Percentiles rank a stretch among this genome's conserved stretches.
These are phyloP conservation scores for Philonicus albiceps DNA, from an alignment of 2,888 invertebrate species.

Conservation along the genomic window DNA sequence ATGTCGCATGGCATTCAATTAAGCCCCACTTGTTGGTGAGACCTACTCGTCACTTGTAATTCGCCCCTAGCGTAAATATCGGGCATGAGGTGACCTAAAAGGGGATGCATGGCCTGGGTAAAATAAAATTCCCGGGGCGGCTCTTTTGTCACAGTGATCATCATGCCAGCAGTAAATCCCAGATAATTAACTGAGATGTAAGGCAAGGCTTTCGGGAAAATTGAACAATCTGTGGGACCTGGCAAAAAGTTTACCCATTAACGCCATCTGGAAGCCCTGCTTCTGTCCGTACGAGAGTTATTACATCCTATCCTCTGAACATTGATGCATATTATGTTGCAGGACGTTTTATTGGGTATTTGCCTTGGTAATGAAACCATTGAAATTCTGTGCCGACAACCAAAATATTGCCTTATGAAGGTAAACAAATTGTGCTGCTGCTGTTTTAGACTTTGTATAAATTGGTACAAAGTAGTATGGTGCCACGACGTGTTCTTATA, in stretches of 20 bases:
- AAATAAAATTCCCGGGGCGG: not conserved
- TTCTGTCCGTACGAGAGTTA: not conserved
- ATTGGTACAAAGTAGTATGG: not conserved
- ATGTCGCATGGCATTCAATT: not conserved
- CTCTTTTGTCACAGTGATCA: not conserved
- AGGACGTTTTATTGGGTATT: not conserved
- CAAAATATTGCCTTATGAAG: not conserved
- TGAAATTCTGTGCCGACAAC: not conserved
- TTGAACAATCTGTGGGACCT: not conserved
- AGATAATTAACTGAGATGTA: constrained; percentile 1
- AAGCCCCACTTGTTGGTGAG: not conserved
- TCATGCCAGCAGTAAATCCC: not conserved
- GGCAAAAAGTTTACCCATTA: not conserved
- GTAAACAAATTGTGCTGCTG: not conserved
- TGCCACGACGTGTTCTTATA: not conserved
- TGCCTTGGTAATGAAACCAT: not conserved
- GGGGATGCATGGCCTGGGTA: not conserved
- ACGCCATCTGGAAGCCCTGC: not conserved
- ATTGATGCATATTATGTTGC: not conserved
- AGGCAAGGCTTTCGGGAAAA: not conserved
- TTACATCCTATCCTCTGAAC: not conserved
- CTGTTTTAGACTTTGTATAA: not conserved
- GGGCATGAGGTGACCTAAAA: not conserved
- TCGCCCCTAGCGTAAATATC: not conserved
- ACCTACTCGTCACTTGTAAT: not conserved